Percentiles rank a stretch among this genome's conserved stretches.
Evolutionary conservation across 2,888 invertebrate species (phyloP).

Genomic region (Epistrophe grossulariae): DNA sequence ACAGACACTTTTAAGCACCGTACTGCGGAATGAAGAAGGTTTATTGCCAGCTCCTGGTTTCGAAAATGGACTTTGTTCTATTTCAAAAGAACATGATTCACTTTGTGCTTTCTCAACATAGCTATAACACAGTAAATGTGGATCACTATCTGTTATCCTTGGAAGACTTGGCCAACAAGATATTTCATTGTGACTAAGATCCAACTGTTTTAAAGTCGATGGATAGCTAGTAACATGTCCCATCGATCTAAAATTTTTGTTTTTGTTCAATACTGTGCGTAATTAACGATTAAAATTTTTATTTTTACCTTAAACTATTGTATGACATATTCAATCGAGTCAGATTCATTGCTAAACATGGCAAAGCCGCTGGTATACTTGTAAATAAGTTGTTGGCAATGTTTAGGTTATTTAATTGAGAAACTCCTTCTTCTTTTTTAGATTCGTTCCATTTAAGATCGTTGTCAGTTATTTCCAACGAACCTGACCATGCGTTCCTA

Average conservation of each 20-base stretch:
- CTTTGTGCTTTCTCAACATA: constrained; percentile 80
- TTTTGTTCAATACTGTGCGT: background rate
- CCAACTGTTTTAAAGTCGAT: constrained; percentile 93
- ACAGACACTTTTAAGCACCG: constrained; percentile 92
- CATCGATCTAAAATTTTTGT: constrained; percentile 87
- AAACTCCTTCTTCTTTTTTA: constrained; percentile 85
- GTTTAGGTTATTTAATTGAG: constrained; percentile 91
- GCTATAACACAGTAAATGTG: constrained; percentile 90
- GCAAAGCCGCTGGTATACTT: constrained; percentile 93
- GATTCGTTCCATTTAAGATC: constrained; percentile 86
- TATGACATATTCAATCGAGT: constrained; percentile 95
- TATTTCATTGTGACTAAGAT: constrained; percentile 96
- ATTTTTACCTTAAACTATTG: constrained; percentile 87
- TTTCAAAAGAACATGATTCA: constrained; percentile 70
- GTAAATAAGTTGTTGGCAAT: constrained; percentile 96
- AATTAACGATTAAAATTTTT: background rate
- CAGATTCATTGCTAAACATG: constrained; percentile 95
- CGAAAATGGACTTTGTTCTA: constrained; percentile 78
- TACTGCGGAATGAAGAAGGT: constrained; percentile 87
- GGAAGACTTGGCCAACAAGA: constrained; percentile 95
- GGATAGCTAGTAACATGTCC: constrained; percentile 96
- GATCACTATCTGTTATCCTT: constrained; percentile 87
- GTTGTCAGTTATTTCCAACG: constrained; percentile 88
- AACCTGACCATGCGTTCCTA: constrained; percentile 90
- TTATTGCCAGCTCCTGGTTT: constrained; percentile 78